These are phyloP conservation scores for Zophobas atratus DNA, from an alignment of 1,140 invertebrate species.

Conservation along the genomic window DNA sequence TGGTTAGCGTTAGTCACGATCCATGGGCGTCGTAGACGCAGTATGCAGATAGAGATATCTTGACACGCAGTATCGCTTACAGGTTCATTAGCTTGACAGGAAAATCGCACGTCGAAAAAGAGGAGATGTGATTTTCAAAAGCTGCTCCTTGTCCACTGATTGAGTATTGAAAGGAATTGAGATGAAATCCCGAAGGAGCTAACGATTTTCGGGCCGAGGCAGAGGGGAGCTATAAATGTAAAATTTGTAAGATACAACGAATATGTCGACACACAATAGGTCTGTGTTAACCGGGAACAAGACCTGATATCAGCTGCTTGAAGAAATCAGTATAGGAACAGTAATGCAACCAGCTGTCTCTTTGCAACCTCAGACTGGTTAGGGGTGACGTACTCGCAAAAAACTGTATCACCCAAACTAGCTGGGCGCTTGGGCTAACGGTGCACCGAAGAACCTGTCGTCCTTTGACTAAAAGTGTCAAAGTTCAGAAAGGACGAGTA, in stretches of 20 bases:
- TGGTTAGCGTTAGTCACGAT: no score
- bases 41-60: no score
- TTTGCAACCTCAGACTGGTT: constrained; percentile 47
- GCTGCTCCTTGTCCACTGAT: background rate
- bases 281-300: constrained; percentile 39
- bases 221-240: constrained; percentile 29
- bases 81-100: no score
- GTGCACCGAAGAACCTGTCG: constrained; percentile 21
- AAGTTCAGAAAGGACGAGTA: constrained; percentile 17
- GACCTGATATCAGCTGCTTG: constrained; percentile 46
- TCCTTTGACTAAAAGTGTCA: background rate
- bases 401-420: constrained; percentile 40
- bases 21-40: no score
- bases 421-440: constrained; percentile 27
- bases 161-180: constrained; percentile 25
- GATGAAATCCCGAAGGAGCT: constrained; percentile 1
- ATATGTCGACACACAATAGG: constrained; percentile 42
- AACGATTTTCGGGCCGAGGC: constrained; percentile 12
- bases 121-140: no score
- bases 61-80: no score
- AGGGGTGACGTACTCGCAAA: constrained; percentile 48
- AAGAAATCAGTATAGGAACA: constrained; percentile 48
- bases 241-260: constrained; percentile 45
- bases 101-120: no score
- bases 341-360: constrained; percentile 46